Percentiles rank a stretch among this genome's conserved stretches.
Conservation (phyloP, 1,140 invertebrate species). For the Trachymyrmex septentrionalis region DNA sequence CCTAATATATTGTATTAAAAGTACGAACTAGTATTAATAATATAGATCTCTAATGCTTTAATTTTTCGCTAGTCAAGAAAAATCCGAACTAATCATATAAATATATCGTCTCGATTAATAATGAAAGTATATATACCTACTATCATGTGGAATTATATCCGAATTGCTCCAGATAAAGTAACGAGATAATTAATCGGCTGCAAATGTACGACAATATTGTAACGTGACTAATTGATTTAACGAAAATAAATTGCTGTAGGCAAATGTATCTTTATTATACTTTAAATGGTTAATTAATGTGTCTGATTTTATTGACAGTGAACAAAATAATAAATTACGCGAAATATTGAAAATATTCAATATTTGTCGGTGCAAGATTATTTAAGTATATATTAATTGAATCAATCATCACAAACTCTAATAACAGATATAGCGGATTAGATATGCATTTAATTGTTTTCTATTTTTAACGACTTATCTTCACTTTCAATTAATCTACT, state of each 20-base stretch:
- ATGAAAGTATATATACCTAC: too few species aligned
- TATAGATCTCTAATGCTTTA: neutral
- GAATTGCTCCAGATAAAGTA: neutral
- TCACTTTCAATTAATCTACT: neutral
- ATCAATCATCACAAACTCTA: neutral
- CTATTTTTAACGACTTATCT: neutral
- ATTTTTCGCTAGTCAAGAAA: neutral
- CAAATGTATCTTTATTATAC: conserved; percentile 21
- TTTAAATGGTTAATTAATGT: conserved; percentile 32
- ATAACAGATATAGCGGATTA: neutral
- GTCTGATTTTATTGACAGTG: neutral
- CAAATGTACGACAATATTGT: neutral
- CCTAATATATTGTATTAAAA: neutral
- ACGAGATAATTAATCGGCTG: conserved; percentile 38
- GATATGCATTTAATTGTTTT: conserved; percentile 13
- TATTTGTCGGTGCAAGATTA: neutral
- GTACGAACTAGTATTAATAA: neutral
- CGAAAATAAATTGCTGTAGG: conserved; percentile 32
- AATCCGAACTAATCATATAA: neutral
- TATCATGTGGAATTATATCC: neutral
- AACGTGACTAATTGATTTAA: conserved; percentile 20
- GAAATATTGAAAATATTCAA: neutral
- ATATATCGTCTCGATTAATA: neutral
- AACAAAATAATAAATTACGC: neutral
- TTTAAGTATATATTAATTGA: neutral